phyloP scores from a whole-genome alignment of 2,888 invertebrate species.

The Temnothorax rugatulus region DNA sequence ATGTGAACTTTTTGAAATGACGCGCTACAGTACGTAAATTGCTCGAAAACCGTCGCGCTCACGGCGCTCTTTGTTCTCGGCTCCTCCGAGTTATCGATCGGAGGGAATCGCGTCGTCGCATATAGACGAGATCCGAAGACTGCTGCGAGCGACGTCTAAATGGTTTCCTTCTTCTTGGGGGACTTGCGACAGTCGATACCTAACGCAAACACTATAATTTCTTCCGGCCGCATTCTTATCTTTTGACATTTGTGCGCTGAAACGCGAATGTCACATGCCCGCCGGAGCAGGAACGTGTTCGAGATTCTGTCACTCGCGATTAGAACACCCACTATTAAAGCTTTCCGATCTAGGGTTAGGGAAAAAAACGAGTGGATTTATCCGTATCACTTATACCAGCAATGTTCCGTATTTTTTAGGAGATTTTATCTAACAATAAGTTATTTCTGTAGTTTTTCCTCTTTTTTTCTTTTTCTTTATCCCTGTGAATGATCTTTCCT shows the following conservation, averaged over 20 bases:
- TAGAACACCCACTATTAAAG: slow-evolving; percentile 63
- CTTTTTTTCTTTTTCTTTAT: background rate
- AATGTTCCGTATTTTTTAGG: slow-evolving; percentile 16
- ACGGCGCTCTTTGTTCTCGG: slow-evolving; percentile 63
- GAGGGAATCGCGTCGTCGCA: slow-evolving; percentile 58
- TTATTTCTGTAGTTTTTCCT: background rate
- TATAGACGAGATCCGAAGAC: slow-evolving; percentile 58
- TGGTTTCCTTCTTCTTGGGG: slow-evolving; percentile 51
- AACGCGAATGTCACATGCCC: slow-evolving; percentile 66
- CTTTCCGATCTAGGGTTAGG: slow-evolving; percentile 42
- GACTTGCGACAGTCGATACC: slow-evolving; percentile 59
- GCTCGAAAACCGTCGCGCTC: slow-evolving; percentile 35
- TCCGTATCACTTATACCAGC: slow-evolving; percentile 31
- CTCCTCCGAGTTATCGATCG: slow-evolving; percentile 66
- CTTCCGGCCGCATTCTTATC: slow-evolving; percentile 67
- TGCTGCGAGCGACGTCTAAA: slow-evolving; percentile 61
- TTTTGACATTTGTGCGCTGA: slow-evolving; percentile 61
- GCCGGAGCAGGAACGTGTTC: slow-evolving; percentile 39
- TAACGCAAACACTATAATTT: slow-evolving; percentile 71
- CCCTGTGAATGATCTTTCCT: background rate
- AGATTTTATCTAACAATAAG: slow-evolving; percentile 31
- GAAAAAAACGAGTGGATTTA: slow-evolving; percentile 32
- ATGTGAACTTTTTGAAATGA: background rate
- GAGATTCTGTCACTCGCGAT: slow-evolving; percentile 70
- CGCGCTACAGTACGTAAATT: slow-evolving; percentile 15